phyloP scores from a whole-genome alignment of 2,888 invertebrate species.

The Diaperis boleti region DNA sequence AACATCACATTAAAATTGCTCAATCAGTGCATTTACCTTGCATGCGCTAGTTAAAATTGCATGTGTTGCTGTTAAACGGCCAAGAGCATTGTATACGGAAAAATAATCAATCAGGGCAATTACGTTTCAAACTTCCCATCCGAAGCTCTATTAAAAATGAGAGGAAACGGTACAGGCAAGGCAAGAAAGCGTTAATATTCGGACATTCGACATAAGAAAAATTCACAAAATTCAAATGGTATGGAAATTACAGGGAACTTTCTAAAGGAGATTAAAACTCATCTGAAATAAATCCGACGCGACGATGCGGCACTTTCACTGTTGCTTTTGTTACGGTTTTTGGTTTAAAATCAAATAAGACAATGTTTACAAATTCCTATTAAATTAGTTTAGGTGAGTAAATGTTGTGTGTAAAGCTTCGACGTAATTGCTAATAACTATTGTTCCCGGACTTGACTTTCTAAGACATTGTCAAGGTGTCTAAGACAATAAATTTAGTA shows the following conservation, averaged over 20 bases:
- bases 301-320: slow-evolving; percentile 38
- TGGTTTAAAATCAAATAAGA: too few species aligned
- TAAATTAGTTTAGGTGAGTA: too few species aligned
- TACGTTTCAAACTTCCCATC: slow-evolving; percentile 3
- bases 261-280: slow-evolving; percentile 21
- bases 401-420: too few species aligned
- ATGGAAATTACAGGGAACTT: slow-evolving; percentile 31
- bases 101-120: slow-evolving; percentile 30
- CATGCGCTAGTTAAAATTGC: slow-evolving; percentile 34
- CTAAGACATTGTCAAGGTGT: too few species aligned
- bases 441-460: too few species aligned
- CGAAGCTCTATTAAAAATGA: neutral
- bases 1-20: slow-evolving; percentile 12
- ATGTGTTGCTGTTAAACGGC: slow-evolving; percentile 12
- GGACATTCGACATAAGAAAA: slow-evolving; percentile 13
- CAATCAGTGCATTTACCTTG: slow-evolving; percentile 49
- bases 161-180: neutral
- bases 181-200: slow-evolving; percentile 33
- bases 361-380: too few species aligned
- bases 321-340: slow-evolving; percentile 32
- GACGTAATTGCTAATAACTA: too few species aligned
- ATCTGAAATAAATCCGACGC: slow-evolving; percentile 16
- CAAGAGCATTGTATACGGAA: slow-evolving; percentile 7
- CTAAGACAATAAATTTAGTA: too few species aligned
- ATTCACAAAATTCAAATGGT: slow-evolving; percentile 32